phyloP scores from a whole-genome alignment of 2,113 vertebrate species.

The Cephalopterus ornatus region DNA sequence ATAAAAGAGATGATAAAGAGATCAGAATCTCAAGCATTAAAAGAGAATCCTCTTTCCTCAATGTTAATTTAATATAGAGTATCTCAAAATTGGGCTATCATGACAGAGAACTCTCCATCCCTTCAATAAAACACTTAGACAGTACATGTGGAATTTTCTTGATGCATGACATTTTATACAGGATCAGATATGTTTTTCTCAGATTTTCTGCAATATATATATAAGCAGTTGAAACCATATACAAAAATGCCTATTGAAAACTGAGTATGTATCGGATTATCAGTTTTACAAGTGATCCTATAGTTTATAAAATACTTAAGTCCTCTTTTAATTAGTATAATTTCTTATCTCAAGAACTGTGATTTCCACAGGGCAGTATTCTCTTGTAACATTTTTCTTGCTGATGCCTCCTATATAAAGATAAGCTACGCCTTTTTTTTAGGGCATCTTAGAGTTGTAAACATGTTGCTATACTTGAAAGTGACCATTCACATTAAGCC shows the following conservation, averaged over 20 bases:
- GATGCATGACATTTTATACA: conserved; percentile 32
- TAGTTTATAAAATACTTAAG: background rate
- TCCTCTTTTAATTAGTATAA: conserved; percentile 7
- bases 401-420: background rate
- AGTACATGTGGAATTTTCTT: conserved; percentile 24
- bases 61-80: background rate
- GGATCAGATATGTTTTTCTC: background rate
- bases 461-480: background rate
- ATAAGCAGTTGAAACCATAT: background rate
- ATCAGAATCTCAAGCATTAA: conserved; percentile 27
- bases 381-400: background rate
- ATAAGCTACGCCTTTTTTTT: background rate
- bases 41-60: background rate
- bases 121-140: conserved; percentile 18
- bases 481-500: background rate
- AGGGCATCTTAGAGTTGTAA: background rate
- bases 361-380: background rate
- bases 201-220: background rate
- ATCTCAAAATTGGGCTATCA: conserved; percentile 19
- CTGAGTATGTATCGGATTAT: background rate
- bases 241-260: conserved; percentile 9
- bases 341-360: background rate
- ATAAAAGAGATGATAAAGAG: background rate
- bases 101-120: conserved; percentile 32
- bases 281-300: background rate